A percentile compares a stretch with the other conserved stretches of the same genome.
These are phyloP conservation scores for Helobdella robusta DNA, from an alignment of 2,888 invertebrate genomes.

Conservation along the genomic window DNA sequence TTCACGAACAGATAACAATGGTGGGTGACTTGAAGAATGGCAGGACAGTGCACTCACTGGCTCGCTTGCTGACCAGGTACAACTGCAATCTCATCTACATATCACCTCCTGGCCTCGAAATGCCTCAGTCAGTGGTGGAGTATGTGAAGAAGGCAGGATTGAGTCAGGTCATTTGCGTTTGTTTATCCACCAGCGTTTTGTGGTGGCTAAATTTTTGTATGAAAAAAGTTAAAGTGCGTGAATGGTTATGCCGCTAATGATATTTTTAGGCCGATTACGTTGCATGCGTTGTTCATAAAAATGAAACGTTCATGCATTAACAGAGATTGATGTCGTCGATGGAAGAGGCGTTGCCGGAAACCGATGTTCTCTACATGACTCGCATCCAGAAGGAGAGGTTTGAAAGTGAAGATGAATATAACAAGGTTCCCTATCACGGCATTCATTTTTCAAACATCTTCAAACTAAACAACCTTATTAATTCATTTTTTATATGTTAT, in stretches of 20 bases:
- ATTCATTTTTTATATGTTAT: too few relatives aligned
- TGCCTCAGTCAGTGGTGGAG: constrained; percentile 77
- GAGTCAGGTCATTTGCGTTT: constrained; percentile 59
- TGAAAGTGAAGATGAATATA: constrained; percentile 69
- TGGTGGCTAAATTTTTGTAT: too few relatives aligned
- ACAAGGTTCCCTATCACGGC: too few relatives aligned
- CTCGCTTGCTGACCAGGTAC: constrained; percentile 81
- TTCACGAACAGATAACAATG: constrained; percentile 80
- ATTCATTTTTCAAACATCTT: too few relatives aligned
- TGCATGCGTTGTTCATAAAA: too few relatives aligned
- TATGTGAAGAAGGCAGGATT: constrained; percentile 71
- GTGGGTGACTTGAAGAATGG: constrained; percentile 97
- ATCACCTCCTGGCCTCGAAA: constrained; percentile 71
- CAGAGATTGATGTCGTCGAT: constrained; percentile 52
- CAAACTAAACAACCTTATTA: too few relatives aligned
- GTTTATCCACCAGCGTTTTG: too few relatives aligned
- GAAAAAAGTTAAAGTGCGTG: too few relatives aligned
- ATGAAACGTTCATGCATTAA: too few relatives aligned
- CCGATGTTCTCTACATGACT: constrained; percentile 96
- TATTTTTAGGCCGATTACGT: too few relatives aligned
- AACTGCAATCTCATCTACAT: constrained; percentile 86
- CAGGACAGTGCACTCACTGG: constrained; percentile 92
- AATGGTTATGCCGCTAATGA: too few relatives aligned
- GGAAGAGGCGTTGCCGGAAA: constrained; percentile 77
- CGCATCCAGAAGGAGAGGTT: constrained; percentile 92